Base-by-base conservation (phyloP, 2,888 invertebrate species). In the Pediacus dermestoides region DNA sequence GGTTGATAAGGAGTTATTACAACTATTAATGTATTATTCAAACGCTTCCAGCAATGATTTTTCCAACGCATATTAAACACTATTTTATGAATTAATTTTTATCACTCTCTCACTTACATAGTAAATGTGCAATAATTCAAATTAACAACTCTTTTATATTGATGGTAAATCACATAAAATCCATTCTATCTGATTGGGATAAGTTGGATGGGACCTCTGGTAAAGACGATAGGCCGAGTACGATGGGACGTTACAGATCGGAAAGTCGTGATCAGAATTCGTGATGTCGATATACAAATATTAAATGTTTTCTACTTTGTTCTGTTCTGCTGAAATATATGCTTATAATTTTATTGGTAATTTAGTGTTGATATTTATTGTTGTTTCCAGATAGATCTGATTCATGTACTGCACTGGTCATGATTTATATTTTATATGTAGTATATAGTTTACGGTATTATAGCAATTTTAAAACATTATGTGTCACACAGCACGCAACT, bases 271-370 rank as follows among this genome's bases (percentile, higher is more conserved):
- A 62, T 62, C 36, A 15, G 39, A 53, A 52, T 50, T 67, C 67
- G 66, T 67, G 66, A 67, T 58, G 56, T 64, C 61, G 64, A 64
- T 66, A 64, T 66, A 67, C 66, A 66, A 66, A 67, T 67, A 67
- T 66, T 65, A 66, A 67, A 66, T 63, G 66, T 64, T 64, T 63
- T 59, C 58, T 60, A 63, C 60, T 60, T 62, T 59, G 63, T 63
- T 59, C 59, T 57, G 58, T 55, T 54, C 53, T 45, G 59, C 50
- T 63, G 61, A 65, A 60, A 61, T 64, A 61, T 28, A 59, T 57
- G 61, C 57, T 64, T 65, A 66, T 65, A 63, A 66, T 65, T 66
- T 64, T 66, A 64, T 64, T 54, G 64, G 57, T 63, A 63, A 66
- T 67, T 65, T 66, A 63, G 58, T 61, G 59, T 52, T 48, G 55